Base-by-base conservation (phyloP, 2,113 vertebrate species). In the Glaucomys volans region DNA sequence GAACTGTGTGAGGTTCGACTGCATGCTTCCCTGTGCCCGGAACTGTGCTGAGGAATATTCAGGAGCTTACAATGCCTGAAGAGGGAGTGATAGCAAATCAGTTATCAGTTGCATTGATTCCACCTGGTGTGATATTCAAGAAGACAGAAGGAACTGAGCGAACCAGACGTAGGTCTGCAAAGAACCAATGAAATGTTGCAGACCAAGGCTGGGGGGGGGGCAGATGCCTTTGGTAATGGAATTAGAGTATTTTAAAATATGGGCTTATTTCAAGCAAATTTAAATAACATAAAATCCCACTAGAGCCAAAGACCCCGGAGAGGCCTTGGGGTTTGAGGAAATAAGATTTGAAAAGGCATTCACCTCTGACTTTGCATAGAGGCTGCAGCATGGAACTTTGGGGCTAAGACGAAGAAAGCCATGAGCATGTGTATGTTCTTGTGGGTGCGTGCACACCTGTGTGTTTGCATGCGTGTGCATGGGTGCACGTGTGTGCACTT, bases 1-100 rank as follows among this genome's bases (percentile, higher is more conserved):
- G 18, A 2, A 1, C 13, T 0, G 3, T 0, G 37, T 44, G 24
- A 2, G 6, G 35, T 13, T 89, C 3, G 0, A 3, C 7, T 11
- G 4, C 3, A 4, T 8, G 24, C 26, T 3, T 30, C 5, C 0
- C 9, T 1, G 24, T 3, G 17, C 62, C 75, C 20, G 7, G 67
- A 8, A 10, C 64, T 8, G 35, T 28, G 42, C 44, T 11, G 0
- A 0, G 2, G 5, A 10, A 0, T 20, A 28, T 16, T 40, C 16
- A 37, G 11, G 44, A 13, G 17, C 64, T 37, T 26, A 16, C 0
- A 0, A 4, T 4, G 16, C 3, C 0, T 9, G 2, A 30, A 20
- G 18, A 1, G 0, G 26, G 35, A 42, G 52, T 18, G 14, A 30
- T 13, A 22, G 2, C 8, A 35, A 37, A 35, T 50, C 71, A 50